Conservation (phyloP, 2,113 vertebrate genomes). For the Cryptomyrus ogoouensis region DNA sequence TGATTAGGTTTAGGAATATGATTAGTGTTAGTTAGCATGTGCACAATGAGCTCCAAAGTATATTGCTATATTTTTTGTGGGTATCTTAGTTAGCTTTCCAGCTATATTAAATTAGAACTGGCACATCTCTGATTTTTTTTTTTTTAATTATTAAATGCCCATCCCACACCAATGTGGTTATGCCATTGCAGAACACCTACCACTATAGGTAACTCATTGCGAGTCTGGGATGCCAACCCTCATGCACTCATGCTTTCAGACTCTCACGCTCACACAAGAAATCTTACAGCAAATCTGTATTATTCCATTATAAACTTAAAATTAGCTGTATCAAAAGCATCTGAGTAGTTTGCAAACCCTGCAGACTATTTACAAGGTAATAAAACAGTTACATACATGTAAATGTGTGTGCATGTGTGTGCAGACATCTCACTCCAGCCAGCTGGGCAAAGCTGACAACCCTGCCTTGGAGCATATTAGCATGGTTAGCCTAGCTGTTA, state of each 20-base stretch:
- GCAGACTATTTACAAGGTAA: not conserved
- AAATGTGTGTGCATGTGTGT: not conserved
- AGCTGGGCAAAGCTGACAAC: not conserved
- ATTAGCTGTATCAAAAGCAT: not conserved
- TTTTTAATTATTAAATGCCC: not conserved
- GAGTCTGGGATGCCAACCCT: not conserved
- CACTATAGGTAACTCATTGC: not conserved
- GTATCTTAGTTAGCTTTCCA: not conserved
- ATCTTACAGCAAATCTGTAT: not conserved
- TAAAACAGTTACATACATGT: not conserved
- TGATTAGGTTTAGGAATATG: not conserved
- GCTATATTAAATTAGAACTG: not conserved
- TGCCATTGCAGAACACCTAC: not conserved
- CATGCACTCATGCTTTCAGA: not conserved
- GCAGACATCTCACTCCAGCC: not conserved
- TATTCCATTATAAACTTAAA: not conserved
- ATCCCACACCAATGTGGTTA: not conserved
- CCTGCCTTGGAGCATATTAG: not conserved
- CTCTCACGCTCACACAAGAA: not conserved
- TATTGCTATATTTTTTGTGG: not conserved
- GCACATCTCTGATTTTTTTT: not conserved
- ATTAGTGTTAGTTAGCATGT: not conserved
- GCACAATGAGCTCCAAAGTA: not conserved
- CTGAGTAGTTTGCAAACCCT: not conserved
- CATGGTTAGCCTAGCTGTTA: not conserved